A percentile compares a stretch with the other conserved stretches of the same genome.
phyloP scores from a whole-genome alignment of 2,888 invertebrate species.

The Ormyrus thymus region DNA sequence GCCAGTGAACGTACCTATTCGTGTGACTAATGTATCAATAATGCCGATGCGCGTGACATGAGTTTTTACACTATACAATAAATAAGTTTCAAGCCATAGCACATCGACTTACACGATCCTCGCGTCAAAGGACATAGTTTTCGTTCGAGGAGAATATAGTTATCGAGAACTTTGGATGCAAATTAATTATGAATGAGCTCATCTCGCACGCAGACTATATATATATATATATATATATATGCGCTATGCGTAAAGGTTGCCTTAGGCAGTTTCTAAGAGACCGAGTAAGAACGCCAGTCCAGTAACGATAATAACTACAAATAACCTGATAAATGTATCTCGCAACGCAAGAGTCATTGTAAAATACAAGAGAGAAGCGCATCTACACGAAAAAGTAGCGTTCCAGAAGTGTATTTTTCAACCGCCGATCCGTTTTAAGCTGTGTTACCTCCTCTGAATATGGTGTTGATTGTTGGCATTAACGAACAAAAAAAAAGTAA shows the following conservation, averaged over 20 bases:
- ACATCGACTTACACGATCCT: too few species aligned
- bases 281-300: constrained; percentile 61
- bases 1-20: constrained; percentile 52
- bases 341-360: constrained; percentile 40
- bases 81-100: background rate
- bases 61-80: constrained; percentile 14
- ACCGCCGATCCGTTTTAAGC: constrained; percentile 37
- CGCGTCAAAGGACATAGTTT: background rate
- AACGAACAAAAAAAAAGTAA: constrained; percentile 16
- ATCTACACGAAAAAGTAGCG: constrained; percentile 4
- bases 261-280: constrained; percentile 63
- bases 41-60: constrained; percentile 47
- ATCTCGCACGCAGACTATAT: constrained; percentile 39
- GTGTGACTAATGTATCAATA: constrained; percentile 51
- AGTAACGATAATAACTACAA: constrained; percentile 57
- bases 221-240: constrained; percentile 36
- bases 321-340: constrained; percentile 37
- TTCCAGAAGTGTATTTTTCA: constrained; percentile 50
- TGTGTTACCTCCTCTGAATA: constrained; percentile 29
- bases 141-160: background rate
- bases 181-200: constrained; percentile 43
- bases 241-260: constrained; percentile 58
- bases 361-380: constrained; percentile 26
- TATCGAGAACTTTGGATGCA: background rate
- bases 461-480: constrained; percentile 39